These are phyloP conservation scores for Amblyjoppa proteus DNA, from an alignment of 2,888 invertebrate genomes.

Conservation along the genomic window DNA sequence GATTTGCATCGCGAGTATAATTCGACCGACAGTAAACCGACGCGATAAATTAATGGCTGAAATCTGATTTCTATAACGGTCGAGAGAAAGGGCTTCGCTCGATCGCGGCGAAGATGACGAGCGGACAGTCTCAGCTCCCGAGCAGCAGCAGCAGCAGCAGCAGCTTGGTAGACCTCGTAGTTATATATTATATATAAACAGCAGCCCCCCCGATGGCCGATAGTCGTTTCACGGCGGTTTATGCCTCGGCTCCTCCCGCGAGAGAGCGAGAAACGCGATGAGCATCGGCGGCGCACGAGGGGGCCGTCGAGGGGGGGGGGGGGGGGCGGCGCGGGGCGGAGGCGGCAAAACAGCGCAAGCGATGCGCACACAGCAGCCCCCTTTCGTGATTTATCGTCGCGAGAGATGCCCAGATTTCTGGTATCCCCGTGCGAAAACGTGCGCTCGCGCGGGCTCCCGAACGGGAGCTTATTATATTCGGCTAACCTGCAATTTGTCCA, in stretches of 20 bases:
- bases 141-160: not conserved
- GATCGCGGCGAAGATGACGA: slow-evolving; percentile 40
- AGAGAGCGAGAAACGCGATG: slow-evolving; percentile 20
- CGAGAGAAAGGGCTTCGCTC: slow-evolving; percentile 30
- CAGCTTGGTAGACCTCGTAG: slow-evolving; percentile 27
- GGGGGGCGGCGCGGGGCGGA: not conserved
- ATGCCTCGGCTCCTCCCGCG: slow-evolving; percentile 9
- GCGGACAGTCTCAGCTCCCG: not conserved
- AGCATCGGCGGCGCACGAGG: slow-evolving; percentile 32
- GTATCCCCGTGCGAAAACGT: slow-evolving; percentile 73
- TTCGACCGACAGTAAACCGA: not conserved
- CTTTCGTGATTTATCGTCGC: slow-evolving; percentile 82
- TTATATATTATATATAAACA: slow-evolving; percentile 39
- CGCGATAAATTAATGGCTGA: not conserved
- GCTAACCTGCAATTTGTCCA: slow-evolving; percentile 84
- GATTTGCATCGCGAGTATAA: not conserved
- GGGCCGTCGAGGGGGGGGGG: not conserved
- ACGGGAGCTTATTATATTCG: slow-evolving; percentile 84
- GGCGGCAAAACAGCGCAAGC: slow-evolving; percentile 73
- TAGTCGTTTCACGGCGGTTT: slow-evolving; percentile 55
- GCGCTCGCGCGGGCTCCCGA: slow-evolving; percentile 63
- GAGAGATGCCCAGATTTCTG: slow-evolving; percentile 81
- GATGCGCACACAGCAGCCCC: slow-evolving; percentile 71
- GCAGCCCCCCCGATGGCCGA: slow-evolving; percentile 39
- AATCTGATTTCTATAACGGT: slow-evolving; percentile 50